A percentile compares a stretch with the other conserved stretches of the same genome.
Evolutionary conservation across 2,797 vertebrate species (phyloP).

Genomic region (Nannoperca obscura): DNA sequence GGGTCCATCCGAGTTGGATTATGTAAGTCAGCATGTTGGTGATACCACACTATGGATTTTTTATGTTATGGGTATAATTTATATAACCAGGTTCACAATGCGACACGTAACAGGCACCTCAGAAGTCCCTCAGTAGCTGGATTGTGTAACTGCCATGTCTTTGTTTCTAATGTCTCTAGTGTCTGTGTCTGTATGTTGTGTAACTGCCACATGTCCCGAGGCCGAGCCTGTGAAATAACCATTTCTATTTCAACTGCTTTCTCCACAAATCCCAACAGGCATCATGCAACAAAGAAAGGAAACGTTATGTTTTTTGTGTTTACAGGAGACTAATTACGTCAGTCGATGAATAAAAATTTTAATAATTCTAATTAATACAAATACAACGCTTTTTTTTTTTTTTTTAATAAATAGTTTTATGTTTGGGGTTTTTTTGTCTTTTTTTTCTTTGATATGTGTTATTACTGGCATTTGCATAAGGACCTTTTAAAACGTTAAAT

Average conservation of each 20-base stretch:
- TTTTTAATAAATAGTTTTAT: too few species aligned
- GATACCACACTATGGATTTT: constrained; percentile 34
- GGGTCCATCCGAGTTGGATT: constrained; percentile 23
- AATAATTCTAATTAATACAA: not conserved
- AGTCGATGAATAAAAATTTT: not conserved
- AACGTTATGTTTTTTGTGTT: constrained; percentile 10
- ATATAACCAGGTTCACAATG: constrained; percentile 57
- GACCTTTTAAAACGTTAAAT: too few species aligned
- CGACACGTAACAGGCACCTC: constrained; percentile 60
- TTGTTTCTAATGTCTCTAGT: constrained; percentile 59
- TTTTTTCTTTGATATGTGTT: not conserved
- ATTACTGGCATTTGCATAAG: not conserved
- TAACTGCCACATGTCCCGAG: constrained; percentile 58
- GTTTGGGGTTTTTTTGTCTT: too few species aligned
- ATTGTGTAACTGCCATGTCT: constrained; percentile 66
- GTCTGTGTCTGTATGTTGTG: constrained; percentile 55
- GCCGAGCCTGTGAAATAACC: constrained; percentile 42
- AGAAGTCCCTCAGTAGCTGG: constrained; percentile 52
- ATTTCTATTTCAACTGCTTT: constrained; percentile 68
- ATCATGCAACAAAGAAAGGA: constrained; percentile 32
- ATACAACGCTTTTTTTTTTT: too few species aligned
- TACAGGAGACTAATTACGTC: not conserved
- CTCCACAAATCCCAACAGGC: constrained; percentile 16
- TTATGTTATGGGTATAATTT: constrained; percentile 60
- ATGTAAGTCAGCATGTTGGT: constrained; percentile 48